phyloP scores from a whole-genome alignment of 1,140 invertebrate genomes.

The Sinella curviseta region DNA sequence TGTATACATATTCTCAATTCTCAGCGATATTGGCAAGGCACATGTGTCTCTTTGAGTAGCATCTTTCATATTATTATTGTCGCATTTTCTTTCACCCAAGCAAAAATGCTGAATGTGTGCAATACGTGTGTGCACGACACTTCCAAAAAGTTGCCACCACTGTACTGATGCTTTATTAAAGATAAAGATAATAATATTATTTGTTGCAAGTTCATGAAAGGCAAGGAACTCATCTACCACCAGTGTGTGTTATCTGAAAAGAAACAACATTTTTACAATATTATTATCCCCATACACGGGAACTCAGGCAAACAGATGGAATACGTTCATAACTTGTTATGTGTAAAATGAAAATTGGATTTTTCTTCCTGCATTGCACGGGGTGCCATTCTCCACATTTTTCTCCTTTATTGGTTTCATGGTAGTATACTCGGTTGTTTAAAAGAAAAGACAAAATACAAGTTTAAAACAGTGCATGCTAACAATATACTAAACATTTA shows the following conservation, averaged over 20 bases:
- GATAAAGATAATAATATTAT: constrained; percentile 16
- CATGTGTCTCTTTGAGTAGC: too few relatives aligned
- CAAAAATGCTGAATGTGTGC: too few relatives aligned
- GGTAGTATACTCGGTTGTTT: background rate
- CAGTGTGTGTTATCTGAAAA: background rate
- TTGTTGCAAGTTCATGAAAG: constrained; percentile 17
- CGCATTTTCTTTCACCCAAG: too few relatives aligned
- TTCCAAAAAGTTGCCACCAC: background rate
- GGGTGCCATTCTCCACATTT: constrained; percentile 8
- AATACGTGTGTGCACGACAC: too few relatives aligned
- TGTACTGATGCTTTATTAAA: constrained; percentile 2
- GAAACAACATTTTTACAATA: background rate
- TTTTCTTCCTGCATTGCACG: constrained; percentile 3
- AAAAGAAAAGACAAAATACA: background rate
- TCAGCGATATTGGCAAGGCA: too few relatives aligned
- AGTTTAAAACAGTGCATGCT: constrained; percentile 1
- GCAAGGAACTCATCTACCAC: background rate
- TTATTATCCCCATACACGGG: background rate
- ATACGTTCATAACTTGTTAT: background rate
- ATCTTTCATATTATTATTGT: too few relatives aligned
- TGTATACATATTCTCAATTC: too few relatives aligned
- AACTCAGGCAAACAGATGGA: background rate
- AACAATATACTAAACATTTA: background rate
- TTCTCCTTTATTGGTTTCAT: constrained; percentile 17
- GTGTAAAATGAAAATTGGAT: constrained; percentile 12